phyloP scores from a whole-genome alignment of 37 sponge, comb jelly and placozoan species.

The Ianthella basta region DNA sequence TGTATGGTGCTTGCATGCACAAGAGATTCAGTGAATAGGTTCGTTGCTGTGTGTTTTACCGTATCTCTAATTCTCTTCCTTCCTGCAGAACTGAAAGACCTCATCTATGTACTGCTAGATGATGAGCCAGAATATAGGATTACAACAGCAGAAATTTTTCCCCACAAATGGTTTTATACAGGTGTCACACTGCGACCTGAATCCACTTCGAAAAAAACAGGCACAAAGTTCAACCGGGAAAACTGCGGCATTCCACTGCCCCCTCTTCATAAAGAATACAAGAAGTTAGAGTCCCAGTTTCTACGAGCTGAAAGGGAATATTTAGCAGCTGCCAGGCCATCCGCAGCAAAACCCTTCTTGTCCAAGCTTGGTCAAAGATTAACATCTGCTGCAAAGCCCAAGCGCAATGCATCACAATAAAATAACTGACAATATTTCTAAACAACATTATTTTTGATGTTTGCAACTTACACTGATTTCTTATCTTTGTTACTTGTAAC shows the following conservation, averaged over 20 bases:
- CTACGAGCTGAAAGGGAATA: no score
- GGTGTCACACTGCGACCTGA: slow-evolving; percentile 28
- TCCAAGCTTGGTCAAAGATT: not conserved
- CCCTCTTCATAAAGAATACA: not conserved
- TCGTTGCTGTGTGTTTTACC: not conserved
- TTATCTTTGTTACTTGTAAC: not conserved
- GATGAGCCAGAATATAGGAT: slow-evolving; percentile 18
- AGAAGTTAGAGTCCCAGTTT: not conserved
- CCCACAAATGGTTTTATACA: slow-evolving; percentile 33
- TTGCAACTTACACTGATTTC: not conserved
- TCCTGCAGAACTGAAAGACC: slow-evolving; percentile 32
- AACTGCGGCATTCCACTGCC: slow-evolving; percentile 22
- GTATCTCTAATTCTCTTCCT: not conserved
- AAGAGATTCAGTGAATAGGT: not conserved
- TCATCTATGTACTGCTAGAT: slow-evolving; percentile 38
- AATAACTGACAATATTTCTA: not conserved
- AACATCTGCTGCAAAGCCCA: not conserved
- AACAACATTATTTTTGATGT: slow-evolving; percentile 23
- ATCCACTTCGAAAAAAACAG: not conserved
- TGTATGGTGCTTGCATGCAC: not conserved
- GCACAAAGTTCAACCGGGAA: slow-evolving; percentile 52
- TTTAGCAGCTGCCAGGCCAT: no score
- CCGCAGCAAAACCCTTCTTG: slow-evolving; percentile 1
- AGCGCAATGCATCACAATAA: not conserved
- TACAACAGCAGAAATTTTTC: not conserved